A percentile compares a stretch with the other conserved stretches of the same genome.
phyloP scores from a whole-genome alignment of 2,888 invertebrate species.

The Doris montereyensis region DNA sequence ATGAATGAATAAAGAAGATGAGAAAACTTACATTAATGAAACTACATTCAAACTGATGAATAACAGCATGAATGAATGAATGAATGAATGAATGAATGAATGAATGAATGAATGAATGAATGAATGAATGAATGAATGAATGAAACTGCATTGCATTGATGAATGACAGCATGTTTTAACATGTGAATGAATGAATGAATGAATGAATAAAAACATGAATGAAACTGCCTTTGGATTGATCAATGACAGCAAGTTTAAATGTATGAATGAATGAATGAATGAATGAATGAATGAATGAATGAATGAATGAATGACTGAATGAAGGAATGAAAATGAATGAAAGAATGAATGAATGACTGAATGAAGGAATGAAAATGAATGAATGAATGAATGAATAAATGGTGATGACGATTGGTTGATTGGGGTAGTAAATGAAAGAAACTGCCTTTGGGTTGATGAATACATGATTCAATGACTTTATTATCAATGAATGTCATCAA shows the following conservation, averaged over 20 bases:
- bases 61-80: not conserved
- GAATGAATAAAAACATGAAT: not conserved
- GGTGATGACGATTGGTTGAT: too few relatives aligned
- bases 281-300: not conserved
- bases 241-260: not conserved
- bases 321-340: not conserved
- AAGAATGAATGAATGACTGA: not conserved
- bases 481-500: slow-evolving; percentile 56
- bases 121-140: not conserved
- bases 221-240: not conserved
- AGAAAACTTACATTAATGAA: too few relatives aligned
- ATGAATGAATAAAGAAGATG: not conserved
- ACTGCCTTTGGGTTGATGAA: too few relatives aligned
- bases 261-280: not conserved
- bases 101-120: not conserved
- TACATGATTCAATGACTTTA: slow-evolving; percentile 46
- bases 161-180: not conserved
- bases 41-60: not conserved
- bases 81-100: not conserved
- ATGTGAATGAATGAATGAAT: not conserved
- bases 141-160: too few relatives aligned
- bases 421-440: too few relatives aligned
- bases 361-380: not conserved
- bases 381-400: not conserved
- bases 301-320: not conserved